Base-by-base conservation (phyloP, 2,113 vertebrate genomes). In the Potamarius usumacintae region DNA sequence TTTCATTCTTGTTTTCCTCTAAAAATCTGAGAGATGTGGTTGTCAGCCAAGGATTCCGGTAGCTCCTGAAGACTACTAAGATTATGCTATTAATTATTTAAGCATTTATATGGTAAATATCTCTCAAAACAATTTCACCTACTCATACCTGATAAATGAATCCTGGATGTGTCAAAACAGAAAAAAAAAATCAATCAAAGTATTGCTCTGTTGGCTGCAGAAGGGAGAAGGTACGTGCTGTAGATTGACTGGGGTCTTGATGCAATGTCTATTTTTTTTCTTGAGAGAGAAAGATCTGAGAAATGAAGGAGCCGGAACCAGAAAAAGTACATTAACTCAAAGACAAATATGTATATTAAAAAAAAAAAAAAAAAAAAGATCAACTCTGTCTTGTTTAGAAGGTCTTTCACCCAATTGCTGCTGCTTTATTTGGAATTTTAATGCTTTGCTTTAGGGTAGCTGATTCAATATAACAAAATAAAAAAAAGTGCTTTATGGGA, bases 361-460 rank as follows among this genome's bases (percentile, higher is more conserved):
- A 86, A 90, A 87, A 42, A 42, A 42, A n/a, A n/a, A n/a, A n/a
- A n/a, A 42, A 42, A 42, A 42, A 42, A 42, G 42, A 88, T 80
- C 89, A 88, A 48, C 62, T 81, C 30, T 74, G 57, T 83, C 74
- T 27, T 82, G 83, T 92, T 82, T 52, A 5, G 63, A 52, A 69
- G 42, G 82, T 67, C 71, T 55, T 27, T 52, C 77, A 81, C 85
- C 67, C 87, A 91, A 92, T 89, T 90, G 88, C 83, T 85, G 91
- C 79, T 14, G 79, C 30, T 91, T 92, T 92, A 90, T 94, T 93
- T 91, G 90, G 89, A 84, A 84, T 86, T 79, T 87, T 91, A 90
- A 90, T 91, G 88, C 76, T 89, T 81, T 8, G 53, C 87, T 87
- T 52, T 77, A 89, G 90, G 90, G 90, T 91, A 90, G 92, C 92